phyloP scores from a whole-genome alignment of 2,888 invertebrate genomes.

The Leptinotarsa haldemani region DNA sequence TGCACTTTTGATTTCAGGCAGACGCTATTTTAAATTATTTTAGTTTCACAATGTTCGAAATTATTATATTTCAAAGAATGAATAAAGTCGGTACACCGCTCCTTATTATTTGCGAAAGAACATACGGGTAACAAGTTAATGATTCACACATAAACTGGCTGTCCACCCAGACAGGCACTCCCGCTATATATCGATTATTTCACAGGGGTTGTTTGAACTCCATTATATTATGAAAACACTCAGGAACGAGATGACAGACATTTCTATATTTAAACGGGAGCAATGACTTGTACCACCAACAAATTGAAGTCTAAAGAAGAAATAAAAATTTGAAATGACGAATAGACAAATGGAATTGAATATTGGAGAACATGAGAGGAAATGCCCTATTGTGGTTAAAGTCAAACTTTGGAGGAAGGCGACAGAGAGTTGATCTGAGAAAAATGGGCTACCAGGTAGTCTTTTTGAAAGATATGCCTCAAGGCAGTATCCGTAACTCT shows the following conservation, averaged over 20 bases:
- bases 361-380: too few species aligned
- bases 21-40: too few species aligned
- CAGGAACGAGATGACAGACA: not conserved
- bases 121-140: not conserved
- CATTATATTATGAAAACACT: slow-evolving; percentile 12
- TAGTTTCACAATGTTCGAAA: too few species aligned
- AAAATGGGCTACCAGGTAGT: too few species aligned
- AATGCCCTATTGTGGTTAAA: too few species aligned
- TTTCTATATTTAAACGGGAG: slow-evolving; percentile 16
- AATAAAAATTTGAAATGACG: not conserved
- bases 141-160: slow-evolving; percentile 3
- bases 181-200: slow-evolving; percentile 32
- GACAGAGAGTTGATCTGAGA: too few species aligned
- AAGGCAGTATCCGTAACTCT: too few species aligned
- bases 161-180: slow-evolving; percentile 27
- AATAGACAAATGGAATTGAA: not conserved
- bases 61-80: too few species aligned
- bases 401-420: too few species aligned
- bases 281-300: slow-evolving; percentile 4
- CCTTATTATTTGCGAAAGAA: not conserved
- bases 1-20: too few species aligned
- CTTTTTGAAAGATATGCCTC: too few species aligned
- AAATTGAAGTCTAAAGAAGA: not conserved
- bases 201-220: slow-evolving; percentile 21
- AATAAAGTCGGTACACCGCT: not conserved